Evolutionary conservation across 2,797 vertebrate genomes (phyloP), one percentile per base, ranked within the genome.

Genomic region (Spea hammondii): DNA sequence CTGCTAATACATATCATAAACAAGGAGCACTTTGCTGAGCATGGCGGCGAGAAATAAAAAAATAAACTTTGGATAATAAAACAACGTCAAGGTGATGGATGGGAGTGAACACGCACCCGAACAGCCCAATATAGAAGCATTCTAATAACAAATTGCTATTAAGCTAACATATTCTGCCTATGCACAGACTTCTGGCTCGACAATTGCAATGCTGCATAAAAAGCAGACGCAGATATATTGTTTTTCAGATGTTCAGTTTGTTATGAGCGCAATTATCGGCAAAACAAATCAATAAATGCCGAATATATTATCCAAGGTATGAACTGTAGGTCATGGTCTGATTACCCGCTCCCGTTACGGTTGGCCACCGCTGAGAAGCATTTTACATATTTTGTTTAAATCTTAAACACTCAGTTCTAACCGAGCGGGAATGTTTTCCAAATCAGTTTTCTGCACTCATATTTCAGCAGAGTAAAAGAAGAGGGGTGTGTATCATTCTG

Each of bases 61-160:
- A 82, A 77, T 82, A 82, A 82, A 77, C 65, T 82, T 82, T 82
- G 70, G 77, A 82, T 82, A 82, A 82, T 82, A 82, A 82, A 82
- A 72, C 79, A 82, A 82, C 55, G 79, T 77, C 79, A 73, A 65
- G 6, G 49, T 82, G 79, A 82, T 82, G 75, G 79, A 82, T 82
- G 75, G 44, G 11, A 73, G 70, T 13, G 70, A 74, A 64, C 75
- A 45, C 65, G 48, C 70, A 13, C 65, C 11, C 32, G 70, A 68
- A 82, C 79, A 82, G 75, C 75, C 69, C 70, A 57, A 82, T 74
- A 82, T 82, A 77, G 79, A 72, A 77, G 79, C 75, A 69, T 77
- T 82, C 79, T 75, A 70, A 77, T 77, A 82, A 82, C 79, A 82
- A 77, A 82, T 82, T 82, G 70, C 74, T 76, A 82, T 82, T 82